These are phyloP conservation scores for Phymorhynchus buccinoides DNA, from an alignment of 1,140 invertebrate species.

Conservation along the genomic window DNA sequence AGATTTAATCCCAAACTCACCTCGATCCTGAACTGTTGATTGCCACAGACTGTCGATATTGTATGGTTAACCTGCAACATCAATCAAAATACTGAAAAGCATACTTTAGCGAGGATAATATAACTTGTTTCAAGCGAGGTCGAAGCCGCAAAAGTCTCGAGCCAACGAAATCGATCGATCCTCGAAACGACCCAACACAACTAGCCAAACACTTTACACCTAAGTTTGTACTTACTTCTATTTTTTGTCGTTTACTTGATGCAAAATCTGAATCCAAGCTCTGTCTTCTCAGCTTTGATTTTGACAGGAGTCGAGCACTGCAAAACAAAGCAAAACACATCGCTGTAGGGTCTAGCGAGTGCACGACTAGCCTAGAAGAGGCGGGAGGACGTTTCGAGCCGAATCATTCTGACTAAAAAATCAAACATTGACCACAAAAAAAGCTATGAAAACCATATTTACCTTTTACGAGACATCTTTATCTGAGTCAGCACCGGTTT, in stretches of 20 bases:
- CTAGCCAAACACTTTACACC: not conserved
- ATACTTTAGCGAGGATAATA: not conserved
- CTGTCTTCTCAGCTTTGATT: not conserved
- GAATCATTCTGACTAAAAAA: no score
- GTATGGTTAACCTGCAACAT: not conserved
- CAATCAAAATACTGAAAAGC: conserved; percentile 21
- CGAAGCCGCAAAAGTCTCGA: not conserved
- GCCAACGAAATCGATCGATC: not conserved
- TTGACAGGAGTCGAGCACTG: conserved; percentile 13
- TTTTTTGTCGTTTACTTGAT: not conserved
- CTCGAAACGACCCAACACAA: not conserved
- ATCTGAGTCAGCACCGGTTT: not conserved
- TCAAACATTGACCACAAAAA: not conserved
- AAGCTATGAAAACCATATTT: not conserved
- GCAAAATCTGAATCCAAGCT: not conserved
- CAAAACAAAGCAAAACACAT: not conserved
- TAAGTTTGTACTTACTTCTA: not conserved
- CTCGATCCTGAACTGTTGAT: conserved; percentile 15
- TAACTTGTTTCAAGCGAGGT: not conserved
- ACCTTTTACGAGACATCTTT: conserved; percentile 17
- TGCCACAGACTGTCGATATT: not conserved
- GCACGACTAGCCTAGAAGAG: no score
- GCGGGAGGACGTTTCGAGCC: no score
- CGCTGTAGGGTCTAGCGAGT: no score
- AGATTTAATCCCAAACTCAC: not conserved